phyloP scores from a whole-genome alignment of 1,140 invertebrate genomes.

The Anastatus disparis region DNA sequence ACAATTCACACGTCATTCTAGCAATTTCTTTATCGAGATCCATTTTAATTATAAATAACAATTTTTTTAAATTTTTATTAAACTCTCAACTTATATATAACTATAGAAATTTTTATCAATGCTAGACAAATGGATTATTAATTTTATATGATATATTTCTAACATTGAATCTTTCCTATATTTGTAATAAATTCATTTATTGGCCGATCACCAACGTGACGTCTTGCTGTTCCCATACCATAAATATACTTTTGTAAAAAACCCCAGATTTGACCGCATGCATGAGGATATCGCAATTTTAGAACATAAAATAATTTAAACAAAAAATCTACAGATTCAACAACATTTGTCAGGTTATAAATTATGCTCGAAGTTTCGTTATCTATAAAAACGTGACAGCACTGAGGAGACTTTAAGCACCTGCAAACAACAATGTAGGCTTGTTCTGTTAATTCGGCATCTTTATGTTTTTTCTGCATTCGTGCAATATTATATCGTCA shows the following conservation, averaged over 20 bases:
- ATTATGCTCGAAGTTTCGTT: too few relatives aligned
- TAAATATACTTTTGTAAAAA: constrained; percentile 33
- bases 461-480: too few relatives aligned
- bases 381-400: too few relatives aligned
- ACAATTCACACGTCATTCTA: neutral
- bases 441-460: too few relatives aligned
- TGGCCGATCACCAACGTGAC: too few relatives aligned
- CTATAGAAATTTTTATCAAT: neutral
- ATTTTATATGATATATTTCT: too few relatives aligned
- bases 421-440: too few relatives aligned
- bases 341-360: neutral
- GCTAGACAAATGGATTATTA: neutral
- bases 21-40: neutral
- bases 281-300: constrained; percentile 18
- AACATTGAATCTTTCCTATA: neutral
- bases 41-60: too few relatives aligned
- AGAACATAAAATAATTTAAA: constrained; percentile 33
- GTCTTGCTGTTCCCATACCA: neutral
- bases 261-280: constrained; percentile 27
- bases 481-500: too few relatives aligned
- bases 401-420: too few relatives aligned
- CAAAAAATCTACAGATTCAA: constrained; percentile 24
- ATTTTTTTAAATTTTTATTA: neutral
- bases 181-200: neutral
- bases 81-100: neutral